Conservation (phyloP, 35 echinoderm and acorn worm genomes). For the Eucidaris tribuloides region DNA sequence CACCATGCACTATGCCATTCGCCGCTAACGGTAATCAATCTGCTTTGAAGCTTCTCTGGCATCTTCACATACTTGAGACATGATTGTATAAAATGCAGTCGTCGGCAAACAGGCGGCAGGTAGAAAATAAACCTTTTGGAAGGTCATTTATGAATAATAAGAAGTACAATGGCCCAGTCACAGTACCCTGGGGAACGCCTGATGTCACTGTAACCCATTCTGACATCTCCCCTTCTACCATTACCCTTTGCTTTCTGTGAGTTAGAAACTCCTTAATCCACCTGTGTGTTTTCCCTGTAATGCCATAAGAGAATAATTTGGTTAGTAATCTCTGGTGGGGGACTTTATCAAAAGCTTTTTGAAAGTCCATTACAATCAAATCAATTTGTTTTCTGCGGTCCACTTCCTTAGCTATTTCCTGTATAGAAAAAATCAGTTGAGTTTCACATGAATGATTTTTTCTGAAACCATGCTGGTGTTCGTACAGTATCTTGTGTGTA, state of each 20-base stretch:
- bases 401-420: neutral
- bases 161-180: neutral
- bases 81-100: too few relatives aligned
- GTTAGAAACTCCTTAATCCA: constrained; percentile 21
- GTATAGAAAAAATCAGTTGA: neutral
- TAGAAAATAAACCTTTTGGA: neutral
- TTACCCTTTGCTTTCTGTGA: constrained; percentile 1
- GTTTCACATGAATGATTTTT: neutral
- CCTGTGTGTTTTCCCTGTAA: constrained; percentile 16
- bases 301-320: neutral
- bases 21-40: too few relatives aligned
- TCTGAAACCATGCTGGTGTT: neutral
- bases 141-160: constrained; percentile 18
- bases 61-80: too few relatives aligned
- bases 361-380: too few relatives aligned
- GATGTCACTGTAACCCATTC: neutral
- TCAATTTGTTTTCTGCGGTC: neutral
- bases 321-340: neutral
- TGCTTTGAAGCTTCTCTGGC: too few relatives aligned
- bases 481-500: neutral
- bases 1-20: too few relatives aligned
- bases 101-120: neutral
- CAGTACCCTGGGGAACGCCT: constrained; percentile 22
- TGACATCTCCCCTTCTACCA: constrained; percentile 9
- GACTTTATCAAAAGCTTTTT: constrained; percentile 14